Percentiles rank a stretch among this genome's conserved stretches.
These are phyloP conservation scores for Pleuronectes platessa DNA, from an alignment of 2,113 vertebrate genomes.

Conservation along the genomic window DNA sequence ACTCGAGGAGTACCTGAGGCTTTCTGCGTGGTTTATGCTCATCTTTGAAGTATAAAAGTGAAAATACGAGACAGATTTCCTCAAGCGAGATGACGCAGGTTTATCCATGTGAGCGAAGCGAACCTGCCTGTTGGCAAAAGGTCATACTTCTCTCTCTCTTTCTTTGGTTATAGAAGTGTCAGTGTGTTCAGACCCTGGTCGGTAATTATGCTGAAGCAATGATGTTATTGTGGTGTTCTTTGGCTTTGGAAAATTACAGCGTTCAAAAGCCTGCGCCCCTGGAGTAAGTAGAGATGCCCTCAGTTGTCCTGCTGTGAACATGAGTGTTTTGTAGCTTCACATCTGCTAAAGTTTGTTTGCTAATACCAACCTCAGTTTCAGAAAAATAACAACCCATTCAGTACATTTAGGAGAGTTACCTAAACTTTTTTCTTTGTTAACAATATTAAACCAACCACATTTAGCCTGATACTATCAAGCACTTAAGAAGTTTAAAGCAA, in stretches of 20 bases:
- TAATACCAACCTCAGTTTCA: neutral
- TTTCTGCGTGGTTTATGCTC: neutral
- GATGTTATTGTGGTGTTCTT: constrained; percentile 5
- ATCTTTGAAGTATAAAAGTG: constrained; percentile 6
- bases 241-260: neutral
- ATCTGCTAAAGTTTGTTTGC: constrained; percentile 2
- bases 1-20: constrained; percentile 1
- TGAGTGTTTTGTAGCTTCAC: neutral
- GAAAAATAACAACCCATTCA: neutral
- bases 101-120: neutral
- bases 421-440: neutral
- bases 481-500: neutral
- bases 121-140: no score
- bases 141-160: neutral
- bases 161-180: neutral
- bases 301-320: neutral
- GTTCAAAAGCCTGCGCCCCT: neutral
- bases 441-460: neutral
- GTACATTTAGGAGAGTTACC: no score
- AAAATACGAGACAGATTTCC: constrained; percentile 10
- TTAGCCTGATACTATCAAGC: neutral
- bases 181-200: constrained; percentile 22
- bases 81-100: neutral
- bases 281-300: constrained; percentile 12
- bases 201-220: constrained; percentile 17